Conservation (phyloP, 2,888 invertebrate species). For the Heliconius erato region DNA sequence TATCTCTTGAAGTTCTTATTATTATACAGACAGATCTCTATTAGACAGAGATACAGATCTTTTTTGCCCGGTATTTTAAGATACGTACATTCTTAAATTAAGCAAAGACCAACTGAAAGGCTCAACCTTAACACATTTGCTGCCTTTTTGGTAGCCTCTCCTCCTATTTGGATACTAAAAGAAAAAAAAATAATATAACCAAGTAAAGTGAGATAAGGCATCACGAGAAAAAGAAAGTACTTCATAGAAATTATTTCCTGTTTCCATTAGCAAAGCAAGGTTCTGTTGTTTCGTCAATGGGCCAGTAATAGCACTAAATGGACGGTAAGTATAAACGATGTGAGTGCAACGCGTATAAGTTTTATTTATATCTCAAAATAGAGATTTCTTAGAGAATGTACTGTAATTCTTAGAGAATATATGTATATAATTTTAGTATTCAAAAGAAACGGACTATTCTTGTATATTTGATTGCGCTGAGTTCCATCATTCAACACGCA, state of each 20-base stretch:
- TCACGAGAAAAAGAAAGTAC: constrained; percentile 34
- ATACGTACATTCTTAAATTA: not conserved
- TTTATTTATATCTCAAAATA: constrained; percentile 16
- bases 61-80: not conserved
- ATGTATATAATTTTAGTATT: too few species aligned
- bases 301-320: constrained; percentile 44
- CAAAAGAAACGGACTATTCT: too few species aligned
- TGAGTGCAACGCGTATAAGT: constrained; percentile 29
- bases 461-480: too few species aligned
- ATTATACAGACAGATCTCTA: too few species aligned
- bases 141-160: not conserved
- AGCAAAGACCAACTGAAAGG: not conserved
- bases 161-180: constrained; percentile 34
- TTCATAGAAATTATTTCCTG: constrained; percentile 45
- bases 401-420: not conserved
- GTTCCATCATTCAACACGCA: too few species aligned
- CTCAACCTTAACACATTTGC: not conserved
- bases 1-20: not conserved
- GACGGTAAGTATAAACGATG: constrained; percentile 36
- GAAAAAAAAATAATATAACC: constrained; percentile 28
- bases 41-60: too few species aligned
- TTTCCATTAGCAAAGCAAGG: constrained; percentile 48
- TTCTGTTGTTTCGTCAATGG: constrained; percentile 49
- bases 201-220: too few species aligned
- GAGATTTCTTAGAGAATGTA: constrained; percentile 20